Conservation (phyloP, 1,140 invertebrate genomes). For the Plodia interpunctella region DNA sequence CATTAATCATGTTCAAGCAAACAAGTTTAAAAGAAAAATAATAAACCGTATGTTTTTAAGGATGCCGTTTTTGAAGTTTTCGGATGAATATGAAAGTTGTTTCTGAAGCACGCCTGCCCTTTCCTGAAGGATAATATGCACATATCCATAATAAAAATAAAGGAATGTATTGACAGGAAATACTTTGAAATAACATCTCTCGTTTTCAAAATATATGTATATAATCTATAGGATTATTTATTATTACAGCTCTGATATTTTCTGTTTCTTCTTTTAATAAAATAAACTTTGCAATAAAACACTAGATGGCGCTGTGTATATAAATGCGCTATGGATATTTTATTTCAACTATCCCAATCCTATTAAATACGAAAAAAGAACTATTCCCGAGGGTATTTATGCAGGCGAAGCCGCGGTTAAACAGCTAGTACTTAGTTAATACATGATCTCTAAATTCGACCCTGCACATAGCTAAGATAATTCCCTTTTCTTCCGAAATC, state of each 20-base stretch:
- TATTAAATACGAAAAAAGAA: too few species aligned
- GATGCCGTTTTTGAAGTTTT: slow-evolving; percentile 11
- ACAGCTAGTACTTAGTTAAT: too few species aligned
- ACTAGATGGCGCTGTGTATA: too few species aligned
- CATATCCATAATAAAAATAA: slow-evolving; percentile 11
- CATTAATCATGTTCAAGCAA: slow-evolving; percentile 34
- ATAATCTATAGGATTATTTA: not conserved
- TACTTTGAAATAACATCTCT: not conserved
- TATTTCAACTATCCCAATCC: too few species aligned
- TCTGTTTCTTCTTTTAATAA: too few species aligned
- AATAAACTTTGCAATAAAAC: too few species aligned
- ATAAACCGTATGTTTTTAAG: slow-evolving; percentile 21
- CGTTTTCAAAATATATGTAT: not conserved
- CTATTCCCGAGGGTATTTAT: too few species aligned
- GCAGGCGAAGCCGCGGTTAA: too few species aligned
- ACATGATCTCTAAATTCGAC: not conserved
- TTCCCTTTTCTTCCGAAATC: slow-evolving; percentile 16
- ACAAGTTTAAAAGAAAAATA: slow-evolving; percentile 23
- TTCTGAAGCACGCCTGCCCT: slow-evolving; percentile 1
- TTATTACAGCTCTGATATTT: too few species aligned
- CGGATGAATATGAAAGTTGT: slow-evolving; percentile 12
- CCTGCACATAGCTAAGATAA: slow-evolving; percentile 12
- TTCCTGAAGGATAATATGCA: slow-evolving; percentile 1
- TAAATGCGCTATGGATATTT: too few species aligned
- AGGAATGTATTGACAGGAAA: not conserved